Evolutionary conservation across 2,113 vertebrate genomes (phyloP).

Genomic region (Azemiops feae): DNA sequence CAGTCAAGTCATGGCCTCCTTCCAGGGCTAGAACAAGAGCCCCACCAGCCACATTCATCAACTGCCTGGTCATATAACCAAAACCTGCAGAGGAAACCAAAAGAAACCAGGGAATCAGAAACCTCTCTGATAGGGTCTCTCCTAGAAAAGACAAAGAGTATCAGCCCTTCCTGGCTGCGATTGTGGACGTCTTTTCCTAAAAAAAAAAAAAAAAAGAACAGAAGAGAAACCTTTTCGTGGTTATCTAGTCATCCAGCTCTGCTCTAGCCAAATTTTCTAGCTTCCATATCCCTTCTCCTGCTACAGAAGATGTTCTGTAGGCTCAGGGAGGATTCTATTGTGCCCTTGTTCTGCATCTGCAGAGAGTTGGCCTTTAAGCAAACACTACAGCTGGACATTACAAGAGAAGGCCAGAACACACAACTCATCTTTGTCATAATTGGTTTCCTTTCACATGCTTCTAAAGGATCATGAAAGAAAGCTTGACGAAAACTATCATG

Average conservation of each 20-base stretch:
- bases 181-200: background rate
- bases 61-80: constrained; percentile 89
- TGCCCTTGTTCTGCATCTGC: background rate
- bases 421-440: background rate
- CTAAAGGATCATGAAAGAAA: background rate
- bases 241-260: background rate
- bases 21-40: constrained; percentile 85
- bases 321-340: background rate
- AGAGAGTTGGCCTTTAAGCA: background rate
- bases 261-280: background rate
- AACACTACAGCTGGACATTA: background rate
- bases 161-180: background rate
- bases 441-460: background rate
- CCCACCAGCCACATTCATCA: constrained; percentile 89
- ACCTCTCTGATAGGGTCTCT: background rate
- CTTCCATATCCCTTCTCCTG: background rate
- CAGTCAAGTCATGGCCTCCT: constrained; percentile 87
- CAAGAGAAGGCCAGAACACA: background rate
- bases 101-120: background rate
- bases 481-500: background rate
- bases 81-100: constrained; percentile 74
- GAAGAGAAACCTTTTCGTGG: background rate
- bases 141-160: background rate
- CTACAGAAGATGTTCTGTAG: background rate
- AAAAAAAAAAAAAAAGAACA: no score